Evolutionary conservation across 2,797 vertebrate genomes (phyloP).

Genomic region (Sebastes aleutianus): DNA sequence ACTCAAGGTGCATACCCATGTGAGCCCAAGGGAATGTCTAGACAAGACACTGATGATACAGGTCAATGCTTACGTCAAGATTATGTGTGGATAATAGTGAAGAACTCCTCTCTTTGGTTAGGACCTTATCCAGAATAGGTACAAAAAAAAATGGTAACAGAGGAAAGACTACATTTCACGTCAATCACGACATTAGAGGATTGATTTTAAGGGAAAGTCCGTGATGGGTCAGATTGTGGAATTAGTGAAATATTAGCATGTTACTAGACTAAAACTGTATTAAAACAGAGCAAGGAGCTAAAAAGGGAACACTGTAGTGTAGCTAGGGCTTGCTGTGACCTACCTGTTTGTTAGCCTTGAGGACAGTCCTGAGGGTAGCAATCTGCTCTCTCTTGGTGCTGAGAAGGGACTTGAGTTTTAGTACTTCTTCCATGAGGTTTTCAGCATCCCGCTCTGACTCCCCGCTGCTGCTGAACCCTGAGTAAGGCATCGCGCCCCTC

Average conservation of each 20-base stretch:
- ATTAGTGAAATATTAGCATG: not conserved
- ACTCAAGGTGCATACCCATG: constrained; percentile 11
- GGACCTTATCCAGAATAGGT: not conserved
- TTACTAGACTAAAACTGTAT: not conserved
- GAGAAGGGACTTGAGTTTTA: constrained; percentile 89
- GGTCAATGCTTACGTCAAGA: constrained; percentile 16
- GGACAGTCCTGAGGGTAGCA: constrained; percentile 88
- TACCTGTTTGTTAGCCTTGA: constrained; percentile 92
- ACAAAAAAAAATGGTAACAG: not conserved
- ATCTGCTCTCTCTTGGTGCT: constrained; percentile 92
- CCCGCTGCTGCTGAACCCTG: constrained; percentile 63
- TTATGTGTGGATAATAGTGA: not conserved
- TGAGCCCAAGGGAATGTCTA: constrained; percentile 21
- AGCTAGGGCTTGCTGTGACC: not conserved
- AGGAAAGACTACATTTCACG: not conserved
- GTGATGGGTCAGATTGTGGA: not conserved
- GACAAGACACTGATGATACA: constrained; percentile 20
- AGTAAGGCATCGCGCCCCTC: constrained; percentile 80
- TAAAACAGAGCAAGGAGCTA: not conserved
- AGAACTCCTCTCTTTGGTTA: not conserved
- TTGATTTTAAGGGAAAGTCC: not conserved
- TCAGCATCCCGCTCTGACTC: constrained; percentile 86
- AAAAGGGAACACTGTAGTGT: not conserved
- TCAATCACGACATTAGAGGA: not conserved
- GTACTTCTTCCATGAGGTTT: constrained; percentile 85